A percentile compares a stretch with the other conserved stretches of the same genome.
These are phyloP conservation scores for Eueides isabella DNA, from an alignment of 1,140 invertebrate genomes.

Conservation along the genomic window DNA sequence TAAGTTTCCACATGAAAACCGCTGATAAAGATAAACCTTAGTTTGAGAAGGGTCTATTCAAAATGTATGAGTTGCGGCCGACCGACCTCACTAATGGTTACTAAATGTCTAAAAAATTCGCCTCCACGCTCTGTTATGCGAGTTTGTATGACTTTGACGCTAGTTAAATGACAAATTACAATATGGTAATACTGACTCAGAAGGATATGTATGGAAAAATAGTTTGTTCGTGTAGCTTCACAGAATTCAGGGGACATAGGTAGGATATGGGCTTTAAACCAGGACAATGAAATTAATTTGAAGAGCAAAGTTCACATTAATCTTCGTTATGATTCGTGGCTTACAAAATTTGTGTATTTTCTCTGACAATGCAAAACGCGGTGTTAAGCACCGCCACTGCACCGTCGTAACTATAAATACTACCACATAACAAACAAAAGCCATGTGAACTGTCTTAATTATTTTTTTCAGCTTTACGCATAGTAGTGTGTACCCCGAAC, in stretches of 20 bases:
- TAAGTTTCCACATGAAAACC: slow-evolving; percentile 56
- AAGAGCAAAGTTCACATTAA: no score
- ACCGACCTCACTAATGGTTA: slow-evolving; percentile 30
- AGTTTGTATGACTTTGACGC: slow-evolving; percentile 5
- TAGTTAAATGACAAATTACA: slow-evolving; percentile 2
- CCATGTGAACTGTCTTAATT: no score
- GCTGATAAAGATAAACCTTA: slow-evolving; percentile 56
- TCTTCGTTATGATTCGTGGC: no score
- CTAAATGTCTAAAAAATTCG: slow-evolving; percentile 30
- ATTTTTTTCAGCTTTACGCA: no score
- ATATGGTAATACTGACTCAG: not conserved
- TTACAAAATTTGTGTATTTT: no score
- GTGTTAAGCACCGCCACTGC: no score
- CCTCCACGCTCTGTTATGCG: slow-evolving; percentile 9
- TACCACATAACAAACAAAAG: no score
- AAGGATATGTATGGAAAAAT: not conserved
- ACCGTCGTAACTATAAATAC: no score
- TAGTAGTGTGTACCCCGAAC: no score
- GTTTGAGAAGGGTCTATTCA: slow-evolving; percentile 54
- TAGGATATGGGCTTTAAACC: no score
- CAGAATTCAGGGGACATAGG: not conserved
- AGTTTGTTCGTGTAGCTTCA: not conserved
- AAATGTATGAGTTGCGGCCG: slow-evolving; percentile 45
- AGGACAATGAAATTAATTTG: no score
- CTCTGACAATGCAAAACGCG: no score